A percentile compares a stretch with the other conserved stretches of the same genome.
These are phyloP conservation scores for Ophioderma brevispina DNA, from an alignment of 35 echinoderm and acorn worm genomes.

Conservation along the genomic window DNA sequence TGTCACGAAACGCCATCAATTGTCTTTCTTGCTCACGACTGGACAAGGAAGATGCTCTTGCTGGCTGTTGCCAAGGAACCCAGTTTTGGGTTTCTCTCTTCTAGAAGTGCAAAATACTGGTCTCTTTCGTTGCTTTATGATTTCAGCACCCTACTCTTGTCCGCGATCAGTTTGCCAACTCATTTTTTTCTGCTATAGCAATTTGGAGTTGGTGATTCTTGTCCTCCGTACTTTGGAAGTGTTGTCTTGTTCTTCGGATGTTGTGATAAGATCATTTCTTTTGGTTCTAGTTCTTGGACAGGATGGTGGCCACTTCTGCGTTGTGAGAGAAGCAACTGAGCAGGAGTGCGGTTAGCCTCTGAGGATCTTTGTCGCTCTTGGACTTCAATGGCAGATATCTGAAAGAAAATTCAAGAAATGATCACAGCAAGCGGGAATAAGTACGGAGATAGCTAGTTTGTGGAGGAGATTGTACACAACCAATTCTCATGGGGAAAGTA, in stretches of 20 bases:
- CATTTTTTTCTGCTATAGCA: background rate
- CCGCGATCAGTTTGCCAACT: background rate
- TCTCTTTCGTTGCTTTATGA: conserved; percentile 24
- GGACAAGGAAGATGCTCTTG: background rate
- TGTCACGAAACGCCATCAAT: conserved; percentile 11
- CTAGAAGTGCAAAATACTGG: conserved; percentile 28
- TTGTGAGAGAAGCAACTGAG: background rate
- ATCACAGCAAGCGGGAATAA: too few species aligned
- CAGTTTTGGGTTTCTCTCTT: conserved; percentile 32
- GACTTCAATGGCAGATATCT: conserved; percentile 11
- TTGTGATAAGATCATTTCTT: conserved; percentile 5
- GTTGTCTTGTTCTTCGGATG: background rate
- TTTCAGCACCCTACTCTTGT: conserved; percentile 9
- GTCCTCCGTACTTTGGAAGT: background rate
- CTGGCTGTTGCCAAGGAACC: background rate
- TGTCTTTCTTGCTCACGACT: conserved; percentile 7
- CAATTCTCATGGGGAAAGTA: too few species aligned
- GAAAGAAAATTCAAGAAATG: background rate
- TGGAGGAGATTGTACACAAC: too few species aligned
- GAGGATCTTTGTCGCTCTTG: background rate
- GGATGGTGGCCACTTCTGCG: background rate
- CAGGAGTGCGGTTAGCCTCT: background rate
- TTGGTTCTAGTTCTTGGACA: background rate
- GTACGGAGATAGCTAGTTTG: too few species aligned
- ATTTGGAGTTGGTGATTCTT: background rate